These are phyloP conservation scores for Galbula dea DNA, from an alignment of 2,113 vertebrate species.

Conservation along the genomic window DNA sequence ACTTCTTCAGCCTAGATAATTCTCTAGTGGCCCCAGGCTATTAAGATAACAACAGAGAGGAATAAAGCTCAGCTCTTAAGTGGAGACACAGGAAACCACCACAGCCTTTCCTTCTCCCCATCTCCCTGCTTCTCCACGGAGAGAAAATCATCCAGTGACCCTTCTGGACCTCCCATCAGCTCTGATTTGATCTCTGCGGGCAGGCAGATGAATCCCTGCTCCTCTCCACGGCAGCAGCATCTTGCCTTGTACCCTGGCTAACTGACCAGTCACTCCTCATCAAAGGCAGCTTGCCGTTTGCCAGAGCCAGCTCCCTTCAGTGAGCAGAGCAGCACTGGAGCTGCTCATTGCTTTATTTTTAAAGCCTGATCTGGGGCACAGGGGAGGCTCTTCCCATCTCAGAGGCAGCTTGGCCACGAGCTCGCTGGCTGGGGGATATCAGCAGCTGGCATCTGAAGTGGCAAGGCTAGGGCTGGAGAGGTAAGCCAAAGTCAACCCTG, in stretches of 20 bases:
- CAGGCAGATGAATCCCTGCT: not conserved
- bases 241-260: not conserved
- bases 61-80: not conserved
- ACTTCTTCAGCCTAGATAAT: not conserved
- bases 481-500: constrained; percentile 20
- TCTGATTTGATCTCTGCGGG: rapidly evolving
- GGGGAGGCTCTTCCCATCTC: not conserved
- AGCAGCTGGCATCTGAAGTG: constrained; percentile 25
- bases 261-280: not conserved
- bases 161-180: not conserved
- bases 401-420: not conserved
- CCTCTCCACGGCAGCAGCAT: not conserved
- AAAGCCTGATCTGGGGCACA: constrained; percentile 6
- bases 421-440: not conserved
- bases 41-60: not conserved
- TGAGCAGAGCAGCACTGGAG: not conserved
- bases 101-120: not conserved
- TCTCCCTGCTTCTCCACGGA: not conserved
- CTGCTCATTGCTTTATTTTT: constrained; percentile 31
- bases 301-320: not conserved
- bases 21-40: not conserved
- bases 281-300: not conserved
- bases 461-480: not conserved
- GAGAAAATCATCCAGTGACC: not conserved
- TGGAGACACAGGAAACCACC: not conserved